phyloP scores from a whole-genome alignment of 1,140 invertebrate genomes.

The Ladona fulva region DNA sequence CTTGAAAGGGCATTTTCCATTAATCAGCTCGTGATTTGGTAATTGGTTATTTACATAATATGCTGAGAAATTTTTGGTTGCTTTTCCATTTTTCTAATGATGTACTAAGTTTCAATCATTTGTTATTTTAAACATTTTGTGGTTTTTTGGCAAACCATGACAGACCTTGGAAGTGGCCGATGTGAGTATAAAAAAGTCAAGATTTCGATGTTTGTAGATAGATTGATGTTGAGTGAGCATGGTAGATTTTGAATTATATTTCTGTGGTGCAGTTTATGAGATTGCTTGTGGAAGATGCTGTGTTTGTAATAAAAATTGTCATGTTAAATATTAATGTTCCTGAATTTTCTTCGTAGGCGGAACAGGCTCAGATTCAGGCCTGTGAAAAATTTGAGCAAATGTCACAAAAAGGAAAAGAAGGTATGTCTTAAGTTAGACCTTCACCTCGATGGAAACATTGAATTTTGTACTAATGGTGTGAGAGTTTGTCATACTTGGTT shows the following conservation, averaged over 20 bases:
- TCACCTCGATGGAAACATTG: no score
- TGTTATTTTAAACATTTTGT: conserved; percentile 9
- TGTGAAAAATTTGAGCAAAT: conserved; percentile 96
- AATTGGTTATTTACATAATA: not conserved
- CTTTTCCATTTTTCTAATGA: not conserved
- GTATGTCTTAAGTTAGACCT: no score
- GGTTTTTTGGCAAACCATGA: conserved; percentile 11
- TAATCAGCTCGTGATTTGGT: not conserved
- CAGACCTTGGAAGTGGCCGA: conserved; percentile 42
- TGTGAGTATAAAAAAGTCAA: conserved; percentile 36
- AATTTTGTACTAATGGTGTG: no score
- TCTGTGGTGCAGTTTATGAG: conserved; percentile 13
- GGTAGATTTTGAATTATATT: not conserved
- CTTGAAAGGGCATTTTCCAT: not conserved
- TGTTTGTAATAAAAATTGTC: no score
- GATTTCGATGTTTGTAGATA: conserved; percentile 12
- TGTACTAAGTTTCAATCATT: not conserved
- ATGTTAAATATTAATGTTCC: conserved; percentile 10
- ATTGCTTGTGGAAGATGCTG: no score
- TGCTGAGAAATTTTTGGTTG: not conserved
- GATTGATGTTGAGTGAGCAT: not conserved
- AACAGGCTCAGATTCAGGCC: conserved; percentile 79
- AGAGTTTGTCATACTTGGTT: no score
- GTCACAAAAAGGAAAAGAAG: conserved; percentile 89
- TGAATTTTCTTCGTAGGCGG: conserved; percentile 57